Percentiles rank a stretch among this genome's conserved stretches.
These are phyloP conservation scores for Pogonomyrmex californicus DNA, from an alignment of 1,140 invertebrate genomes.

Conservation along the genomic window DNA sequence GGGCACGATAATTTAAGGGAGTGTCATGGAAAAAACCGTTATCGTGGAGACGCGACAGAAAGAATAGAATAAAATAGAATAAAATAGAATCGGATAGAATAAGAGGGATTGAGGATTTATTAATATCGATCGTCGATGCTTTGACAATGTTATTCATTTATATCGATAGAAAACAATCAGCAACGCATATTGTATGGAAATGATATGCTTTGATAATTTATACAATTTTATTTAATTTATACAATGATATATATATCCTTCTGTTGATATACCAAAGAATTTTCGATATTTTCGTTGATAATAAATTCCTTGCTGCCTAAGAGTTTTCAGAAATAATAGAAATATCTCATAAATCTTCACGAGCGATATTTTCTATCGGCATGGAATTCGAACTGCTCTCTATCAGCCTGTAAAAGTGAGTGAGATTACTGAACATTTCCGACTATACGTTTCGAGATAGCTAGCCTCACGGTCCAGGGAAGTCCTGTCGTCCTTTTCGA, in stretches of 20 bases:
- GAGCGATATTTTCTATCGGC: neutral
- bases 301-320: neutral
- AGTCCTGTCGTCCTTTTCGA: conserved; percentile 65
- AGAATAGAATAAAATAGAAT: conserved; percentile 1
- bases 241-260: neutral
- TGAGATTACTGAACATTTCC: conserved; percentile 27
- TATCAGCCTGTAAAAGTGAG: conserved; percentile 2
- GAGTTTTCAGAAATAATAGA: neutral
- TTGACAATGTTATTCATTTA: neutral
- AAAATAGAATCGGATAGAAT: conserved; percentile 6
- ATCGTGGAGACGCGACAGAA: neutral
- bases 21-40: conserved; percentile 21
- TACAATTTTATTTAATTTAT: neutral
- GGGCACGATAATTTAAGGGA: conserved; percentile 45
- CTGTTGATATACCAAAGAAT: neutral
- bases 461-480: conserved; percentile 10
- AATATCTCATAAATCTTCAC: conserved; percentile 10
- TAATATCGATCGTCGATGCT: neutral
- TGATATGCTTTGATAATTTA: neutral
- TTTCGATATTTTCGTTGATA: neutral
- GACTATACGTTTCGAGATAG: conserved; percentile 38
- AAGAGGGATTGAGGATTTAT: neutral
- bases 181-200: neutral
- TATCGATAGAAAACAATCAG: neutral
- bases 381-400: neutral